These are phyloP conservation scores for Halichoeres trimaculatus DNA, from an alignment of 2,113 vertebrate species.

Conservation along the genomic window DNA sequence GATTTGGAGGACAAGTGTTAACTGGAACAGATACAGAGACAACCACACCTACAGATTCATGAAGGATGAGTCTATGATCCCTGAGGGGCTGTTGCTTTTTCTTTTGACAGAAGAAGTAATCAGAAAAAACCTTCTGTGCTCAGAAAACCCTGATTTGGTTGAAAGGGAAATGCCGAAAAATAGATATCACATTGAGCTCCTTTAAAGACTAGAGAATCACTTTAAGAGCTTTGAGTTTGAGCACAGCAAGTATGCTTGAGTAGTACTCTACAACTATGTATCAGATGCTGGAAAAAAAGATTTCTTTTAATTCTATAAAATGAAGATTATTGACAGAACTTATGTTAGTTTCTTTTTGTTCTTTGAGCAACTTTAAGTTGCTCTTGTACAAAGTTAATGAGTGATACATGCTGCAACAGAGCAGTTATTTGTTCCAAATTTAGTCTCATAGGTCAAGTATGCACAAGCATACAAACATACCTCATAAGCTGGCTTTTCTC, in stretches of 20 bases:
- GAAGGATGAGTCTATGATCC: too few relatives aligned
- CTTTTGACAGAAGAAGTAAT: not conserved
- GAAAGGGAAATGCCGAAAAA: too few relatives aligned
- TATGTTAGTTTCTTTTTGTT: not conserved
- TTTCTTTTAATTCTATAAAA: too few relatives aligned
- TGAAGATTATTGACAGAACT: too few relatives aligned
- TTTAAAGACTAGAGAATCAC: too few relatives aligned
- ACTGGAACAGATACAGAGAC: not conserved
- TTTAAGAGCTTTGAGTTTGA: too few relatives aligned
- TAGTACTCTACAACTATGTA: too few relatives aligned
- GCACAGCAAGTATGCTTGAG: too few relatives aligned
- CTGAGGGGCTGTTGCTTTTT: not conserved
- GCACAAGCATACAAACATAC: constrained; percentile 7
- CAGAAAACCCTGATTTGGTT: too few relatives aligned
- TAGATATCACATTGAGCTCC: too few relatives aligned
- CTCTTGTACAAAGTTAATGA: not conserved
- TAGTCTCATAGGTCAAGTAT: constrained; percentile 16
- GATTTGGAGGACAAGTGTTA: not conserved
- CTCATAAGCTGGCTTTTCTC: not conserved
- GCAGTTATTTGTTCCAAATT: constrained; percentile 1
- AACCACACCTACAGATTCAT: not conserved
- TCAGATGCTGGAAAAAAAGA: too few relatives aligned
- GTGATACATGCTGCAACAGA: not conserved
- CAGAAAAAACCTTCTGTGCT: too few relatives aligned
- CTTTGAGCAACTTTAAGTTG: not conserved